phyloP scores from a whole-genome alignment of 2,888 invertebrate genomes.

The Patella depressa region DNA sequence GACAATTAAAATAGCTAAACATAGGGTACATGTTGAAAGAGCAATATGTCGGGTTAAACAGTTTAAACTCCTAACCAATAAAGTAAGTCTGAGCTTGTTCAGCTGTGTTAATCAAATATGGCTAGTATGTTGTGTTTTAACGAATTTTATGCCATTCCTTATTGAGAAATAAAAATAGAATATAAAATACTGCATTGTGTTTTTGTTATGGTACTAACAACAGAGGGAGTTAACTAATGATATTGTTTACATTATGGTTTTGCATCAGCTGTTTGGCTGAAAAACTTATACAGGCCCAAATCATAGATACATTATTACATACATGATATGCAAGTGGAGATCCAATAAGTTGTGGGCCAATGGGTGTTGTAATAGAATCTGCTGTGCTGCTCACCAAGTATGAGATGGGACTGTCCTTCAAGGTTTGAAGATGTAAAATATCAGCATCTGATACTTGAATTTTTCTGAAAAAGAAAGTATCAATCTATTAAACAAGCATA shows the following conservation, averaged over 20 bases:
- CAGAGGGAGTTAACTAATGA: too few relatives aligned
- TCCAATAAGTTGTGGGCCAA: background rate
- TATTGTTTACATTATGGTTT: too few relatives aligned
- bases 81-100: background rate
- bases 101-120: background rate
- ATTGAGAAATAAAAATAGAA: background rate
- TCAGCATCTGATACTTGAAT: background rate
- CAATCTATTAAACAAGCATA: too few relatives aligned
- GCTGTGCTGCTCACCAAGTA: background rate
- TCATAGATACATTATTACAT: background rate
- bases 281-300: background rate
- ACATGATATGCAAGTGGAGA: background rate
- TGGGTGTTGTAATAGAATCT: background rate
- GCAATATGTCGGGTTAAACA: background rate
- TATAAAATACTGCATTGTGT: too few relatives aligned
- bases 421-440: background rate
- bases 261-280: background rate
- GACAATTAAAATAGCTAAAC: background rate
- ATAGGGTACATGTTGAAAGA: background rate
- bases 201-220: too few relatives aligned
- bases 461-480: too few relatives aligned
- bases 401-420: background rate
- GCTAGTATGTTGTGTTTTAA: background rate
- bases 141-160: slow-evolving; percentile 3
- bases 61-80: background rate